Conservation (phyloP, 2,888 invertebrate genomes). For the Apotomis turbidana region DNA sequence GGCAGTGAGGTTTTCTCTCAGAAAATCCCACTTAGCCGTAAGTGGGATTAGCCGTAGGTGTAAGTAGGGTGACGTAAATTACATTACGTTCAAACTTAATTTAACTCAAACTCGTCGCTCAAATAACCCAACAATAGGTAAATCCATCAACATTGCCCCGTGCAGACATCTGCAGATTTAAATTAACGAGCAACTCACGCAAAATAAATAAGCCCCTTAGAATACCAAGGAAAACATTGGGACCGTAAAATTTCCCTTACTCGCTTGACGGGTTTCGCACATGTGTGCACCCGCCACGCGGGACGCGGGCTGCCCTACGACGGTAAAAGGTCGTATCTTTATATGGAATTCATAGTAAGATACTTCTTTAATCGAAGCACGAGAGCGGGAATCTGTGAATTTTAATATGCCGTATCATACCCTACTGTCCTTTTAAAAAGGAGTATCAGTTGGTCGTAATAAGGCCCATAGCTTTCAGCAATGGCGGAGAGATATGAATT, state of each 20-base stretch:
- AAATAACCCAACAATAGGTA: neutral
- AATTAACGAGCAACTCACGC: constrained; percentile 19
- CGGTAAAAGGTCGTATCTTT: too few species aligned
- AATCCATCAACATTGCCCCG: too few species aligned
- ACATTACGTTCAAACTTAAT: neutral
- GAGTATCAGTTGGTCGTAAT: neutral
- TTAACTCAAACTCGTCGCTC: neutral
- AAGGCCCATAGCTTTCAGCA: neutral
- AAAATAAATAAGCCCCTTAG: constrained; percentile 22
- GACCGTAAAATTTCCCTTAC: constrained; percentile 26
- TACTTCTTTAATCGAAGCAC: too few species aligned
- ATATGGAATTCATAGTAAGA: too few species aligned
- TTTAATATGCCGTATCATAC: neutral
- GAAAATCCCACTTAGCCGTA: too few species aligned
- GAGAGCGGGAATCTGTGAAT: neutral
- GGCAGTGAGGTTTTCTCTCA: too few species aligned
- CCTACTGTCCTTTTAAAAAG: neutral
- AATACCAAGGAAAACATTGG: constrained; percentile 13
- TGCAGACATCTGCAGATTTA: constrained; percentile 10
- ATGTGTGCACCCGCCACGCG: constrained; percentile 16
- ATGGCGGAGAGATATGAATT: neutral
- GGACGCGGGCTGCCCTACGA: too few species aligned
- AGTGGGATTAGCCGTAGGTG: too few species aligned
- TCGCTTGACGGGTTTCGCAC: constrained; percentile 30
- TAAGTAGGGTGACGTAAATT: too few species aligned